Evolutionary conservation across 1,140 invertebrate species (phyloP).

Genomic region (Drosophila kikkawai): DNA sequence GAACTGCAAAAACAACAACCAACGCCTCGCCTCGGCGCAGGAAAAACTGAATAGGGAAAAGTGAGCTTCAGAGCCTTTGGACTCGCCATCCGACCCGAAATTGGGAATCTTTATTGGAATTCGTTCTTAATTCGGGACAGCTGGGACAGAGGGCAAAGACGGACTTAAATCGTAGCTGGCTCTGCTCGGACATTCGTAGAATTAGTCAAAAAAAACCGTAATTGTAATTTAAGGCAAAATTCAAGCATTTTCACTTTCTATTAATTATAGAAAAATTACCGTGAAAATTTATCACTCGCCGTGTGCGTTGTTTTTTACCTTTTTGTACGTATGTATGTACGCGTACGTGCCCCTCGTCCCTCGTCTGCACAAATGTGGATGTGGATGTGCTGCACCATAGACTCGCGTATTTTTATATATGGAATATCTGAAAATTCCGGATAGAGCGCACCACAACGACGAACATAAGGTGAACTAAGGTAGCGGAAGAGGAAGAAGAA

Average conservation of each 20-base stretch:
- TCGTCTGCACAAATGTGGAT: slow-evolving; percentile 63
- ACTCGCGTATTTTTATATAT: slow-evolving; percentile 64
- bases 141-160: slow-evolving; percentile 13
- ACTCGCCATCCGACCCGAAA: slow-evolving; percentile 4
- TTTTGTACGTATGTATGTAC: slow-evolving; percentile 74
- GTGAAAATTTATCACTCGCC: slow-evolving; percentile 79
- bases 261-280: slow-evolving; percentile 80
- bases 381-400: slow-evolving; percentile 64
- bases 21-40: slow-evolving; percentile 58
- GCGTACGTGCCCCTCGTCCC: slow-evolving; percentile 59
- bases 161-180: slow-evolving; percentile 54
- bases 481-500: slow-evolving; percentile 14
- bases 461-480: slow-evolving; percentile 12
- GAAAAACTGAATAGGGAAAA: slow-evolving; percentile 21
- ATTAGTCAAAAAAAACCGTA: slow-evolving; percentile 42
- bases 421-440: slow-evolving; percentile 52
- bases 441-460: slow-evolving; percentile 13
- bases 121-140: slow-evolving; percentile 6
- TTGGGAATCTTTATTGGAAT: neutral
- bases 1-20: slow-evolving; percentile 65
- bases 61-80: slow-evolving; percentile 3
- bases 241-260: slow-evolving; percentile 68
- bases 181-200: slow-evolving; percentile 54
- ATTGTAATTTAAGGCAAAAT: slow-evolving; percentile 72
- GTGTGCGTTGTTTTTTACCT: slow-evolving; percentile 68